Evolutionary conservation across 2,888 invertebrate genomes (phyloP).

Genomic region (Halocaridina rubra): DNA sequence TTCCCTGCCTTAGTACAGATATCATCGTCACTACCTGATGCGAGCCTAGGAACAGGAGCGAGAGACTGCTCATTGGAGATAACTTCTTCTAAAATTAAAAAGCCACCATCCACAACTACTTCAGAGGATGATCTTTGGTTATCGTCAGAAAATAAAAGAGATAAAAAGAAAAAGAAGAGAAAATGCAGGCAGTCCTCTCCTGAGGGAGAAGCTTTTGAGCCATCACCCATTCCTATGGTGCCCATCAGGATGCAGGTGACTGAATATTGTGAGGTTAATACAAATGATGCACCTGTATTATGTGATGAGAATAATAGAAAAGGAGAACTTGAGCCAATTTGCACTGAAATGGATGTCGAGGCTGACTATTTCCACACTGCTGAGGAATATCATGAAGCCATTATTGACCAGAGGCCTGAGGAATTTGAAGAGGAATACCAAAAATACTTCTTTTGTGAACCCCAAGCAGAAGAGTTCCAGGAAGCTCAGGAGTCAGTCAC

Average conservation of each 20-base stretch:
- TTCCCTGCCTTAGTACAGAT: neutral
- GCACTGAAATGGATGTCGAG: constrained; percentile 43
- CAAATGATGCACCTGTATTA: neutral
- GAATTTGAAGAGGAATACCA: constrained; percentile 19
- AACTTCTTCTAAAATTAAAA: constrained; percentile 15
- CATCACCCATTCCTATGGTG: neutral
- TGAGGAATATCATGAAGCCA: constrained; percentile 52
- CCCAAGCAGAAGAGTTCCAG: constrained; percentile 37
- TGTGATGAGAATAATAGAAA: neutral
- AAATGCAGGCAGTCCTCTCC: neutral
- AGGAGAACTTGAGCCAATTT: neutral
- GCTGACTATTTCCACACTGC: constrained; percentile 53
- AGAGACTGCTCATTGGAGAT: neutral
- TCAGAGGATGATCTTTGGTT: constrained; percentile 49
- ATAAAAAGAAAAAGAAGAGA: constrained; percentile 42
- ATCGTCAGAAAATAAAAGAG: constrained; percentile 36
- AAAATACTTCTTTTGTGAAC: constrained; percentile 19
- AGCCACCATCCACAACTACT: constrained; percentile 31
- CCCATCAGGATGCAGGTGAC: neutral
- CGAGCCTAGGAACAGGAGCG: neutral
- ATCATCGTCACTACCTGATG: neutral
- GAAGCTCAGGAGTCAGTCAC: constrained; percentile 39
- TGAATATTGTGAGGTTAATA: too few relatives aligned
- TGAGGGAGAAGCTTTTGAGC: neutral
- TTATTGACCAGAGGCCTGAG: constrained; percentile 3